Conservation (phyloP, 2,888 invertebrate genomes). For the Homarus gammarus region DNA sequence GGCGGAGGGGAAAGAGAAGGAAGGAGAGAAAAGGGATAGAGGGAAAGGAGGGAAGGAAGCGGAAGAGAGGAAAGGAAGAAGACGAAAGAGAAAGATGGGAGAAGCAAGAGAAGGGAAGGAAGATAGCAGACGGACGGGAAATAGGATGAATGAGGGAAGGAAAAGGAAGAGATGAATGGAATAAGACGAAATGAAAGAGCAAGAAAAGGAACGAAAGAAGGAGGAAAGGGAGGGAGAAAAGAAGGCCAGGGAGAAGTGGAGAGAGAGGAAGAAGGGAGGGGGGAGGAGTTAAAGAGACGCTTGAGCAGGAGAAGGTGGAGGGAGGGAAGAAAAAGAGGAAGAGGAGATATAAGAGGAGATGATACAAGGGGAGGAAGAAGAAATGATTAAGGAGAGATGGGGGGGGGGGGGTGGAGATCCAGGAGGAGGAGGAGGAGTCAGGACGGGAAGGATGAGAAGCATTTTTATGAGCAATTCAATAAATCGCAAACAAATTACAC, state of each 20-base stretch:
- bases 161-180: too few species aligned
- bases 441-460: not conserved
- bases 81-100: too few species aligned
- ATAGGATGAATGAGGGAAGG: too few species aligned
- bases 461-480: slow-evolving; percentile 1
- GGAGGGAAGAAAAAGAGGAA: too few species aligned
- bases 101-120: not conserved
- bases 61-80: not conserved
- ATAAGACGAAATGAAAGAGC: too few species aligned
- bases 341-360: too few species aligned
- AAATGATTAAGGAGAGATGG: not conserved
- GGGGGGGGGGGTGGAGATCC: too few species aligned
- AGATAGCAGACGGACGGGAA: not conserved
- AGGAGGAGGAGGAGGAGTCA: too few species aligned
- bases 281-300: not conserved
- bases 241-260: not conserved
- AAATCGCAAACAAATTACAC: not conserved
- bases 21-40: not conserved
- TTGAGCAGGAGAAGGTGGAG: too few species aligned
- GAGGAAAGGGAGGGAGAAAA: slow-evolving; percentile 5
- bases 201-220: not conserved
- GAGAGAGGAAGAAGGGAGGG: slow-evolving; percentile 2
- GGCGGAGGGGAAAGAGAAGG: slow-evolving; percentile 8
- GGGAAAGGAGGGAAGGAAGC: not conserved
- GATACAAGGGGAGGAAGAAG: slow-evolving; percentile 2